Base-by-base conservation (phyloP, 2,113 vertebrate genomes). In the Apus apus region DNA sequence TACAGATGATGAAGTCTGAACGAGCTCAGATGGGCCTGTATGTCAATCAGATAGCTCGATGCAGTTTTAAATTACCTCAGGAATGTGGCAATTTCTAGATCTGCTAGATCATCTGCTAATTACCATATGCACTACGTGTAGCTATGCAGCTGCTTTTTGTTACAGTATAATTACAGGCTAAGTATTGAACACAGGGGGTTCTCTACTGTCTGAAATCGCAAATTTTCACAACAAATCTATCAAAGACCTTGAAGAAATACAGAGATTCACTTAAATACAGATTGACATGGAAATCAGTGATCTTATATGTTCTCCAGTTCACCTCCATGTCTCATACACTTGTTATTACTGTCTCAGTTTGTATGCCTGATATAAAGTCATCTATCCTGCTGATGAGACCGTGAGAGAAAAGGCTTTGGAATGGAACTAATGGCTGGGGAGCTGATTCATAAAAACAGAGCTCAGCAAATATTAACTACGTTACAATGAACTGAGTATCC, bases 171-270 rank as follows among this genome's bases (percentile, higher is more conserved):
- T 95, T 89, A 82, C 53, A 94, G 30, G 27, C 51, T 93, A 86
- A 82, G 53, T 87, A 75, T 87, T 85, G 93, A 84, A 68, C 73
- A 70, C 54, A 76, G 29, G 26, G 62, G 19, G 40, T 66, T 96
- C 83, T 83, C 83, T 62, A 51, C 66, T 74, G 73, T 80, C 85
- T 89, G 74, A 95, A 92, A 94, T 85, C 29, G 34, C 65, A 48
- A 93, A 92, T 96, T 96, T 95, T 96, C 94, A 89, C 56, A 95
- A 94, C 81, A 96, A 88, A 84, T 77, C 54, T 13, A 58, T n/a
- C 34, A 74, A 87, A 67, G 26, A 89, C 72, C 76, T 73, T 87
- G 51, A 78, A 62, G 36, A 87, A 91, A 91, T 65, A 34, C 62
- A 94, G n/a, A 79, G 5, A 62, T 38, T 68, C 12, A 20, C 50